phyloP scores from a whole-genome alignment of 2,797 vertebrate genomes.

The Phalloptychus januarius region DNA sequence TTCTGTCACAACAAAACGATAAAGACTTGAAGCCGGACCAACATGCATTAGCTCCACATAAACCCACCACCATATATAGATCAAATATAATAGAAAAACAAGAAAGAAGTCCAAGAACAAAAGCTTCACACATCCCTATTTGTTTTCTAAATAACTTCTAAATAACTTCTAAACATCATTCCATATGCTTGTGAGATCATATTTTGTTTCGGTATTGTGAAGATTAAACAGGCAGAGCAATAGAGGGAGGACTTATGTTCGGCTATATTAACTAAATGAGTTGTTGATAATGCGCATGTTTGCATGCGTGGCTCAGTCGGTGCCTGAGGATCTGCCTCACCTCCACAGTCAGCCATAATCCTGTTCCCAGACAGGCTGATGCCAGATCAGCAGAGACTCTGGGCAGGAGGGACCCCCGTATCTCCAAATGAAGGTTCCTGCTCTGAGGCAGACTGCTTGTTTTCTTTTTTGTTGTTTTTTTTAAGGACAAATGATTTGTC shows the following conservation, averaged over 20 bases:
- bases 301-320: slow-evolving; percentile 60
- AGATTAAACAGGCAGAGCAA: slow-evolving; percentile 34
- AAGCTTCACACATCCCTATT: not conserved
- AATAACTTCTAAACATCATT: no score
- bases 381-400: slow-evolving; percentile 67
- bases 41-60: slow-evolving; percentile 1
- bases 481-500: no score
- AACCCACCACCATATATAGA: not conserved
- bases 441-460: slow-evolving; percentile 19
- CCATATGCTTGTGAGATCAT: slow-evolving; percentile 22
- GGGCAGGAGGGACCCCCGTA: slow-evolving; percentile 58
- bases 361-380: slow-evolving; percentile 80
- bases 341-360: slow-evolving; percentile 73
- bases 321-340: slow-evolving; percentile 69
- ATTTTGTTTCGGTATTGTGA: slow-evolving; percentile 16
- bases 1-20: slow-evolving; percentile 31
- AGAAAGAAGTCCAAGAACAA: not conserved
- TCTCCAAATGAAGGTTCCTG: slow-evolving; percentile 41
- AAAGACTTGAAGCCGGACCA: slow-evolving; percentile 16
- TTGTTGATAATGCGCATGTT: slow-evolving; percentile 63
- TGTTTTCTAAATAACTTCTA: not conserved
- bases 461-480: no score
- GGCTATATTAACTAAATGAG: slow-evolving; percentile 53
- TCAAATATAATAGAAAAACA: slow-evolving; percentile 11
- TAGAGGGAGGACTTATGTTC: slow-evolving; percentile 43